Base-by-base conservation (phyloP, 2,797 vertebrate species). In the Sebastes paucispinis region DNA sequence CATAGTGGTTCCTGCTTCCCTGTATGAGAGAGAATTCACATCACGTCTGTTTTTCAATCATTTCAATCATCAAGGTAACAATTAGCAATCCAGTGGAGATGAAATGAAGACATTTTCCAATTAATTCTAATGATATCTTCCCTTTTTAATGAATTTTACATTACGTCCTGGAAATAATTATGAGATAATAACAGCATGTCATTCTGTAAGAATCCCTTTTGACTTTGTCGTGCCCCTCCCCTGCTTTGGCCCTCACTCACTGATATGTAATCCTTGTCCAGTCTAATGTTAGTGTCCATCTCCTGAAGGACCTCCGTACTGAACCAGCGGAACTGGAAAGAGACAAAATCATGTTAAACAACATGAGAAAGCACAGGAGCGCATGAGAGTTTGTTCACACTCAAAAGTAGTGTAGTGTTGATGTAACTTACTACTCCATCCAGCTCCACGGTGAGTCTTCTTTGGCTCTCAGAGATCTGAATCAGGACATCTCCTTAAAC, bases 381-480 rank as follows among this genome's bases (percentile, higher is more conserved):
- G 52, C 11, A 22, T 2, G 11, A 7, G 2, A 31, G 4, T 24
- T 1, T 1, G 10, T 16, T 32, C 0, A 4, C 3, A 36, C 4
- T 50, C n/a, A 34, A 57, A 60, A 0, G 14, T 4, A 11, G 24
- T n/a, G 29, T 74, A 32, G 24, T 22, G 22, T 13, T n/a, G 20
- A 9, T 67, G 29, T 59, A 11, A 97, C 97, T 92, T 92, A 99
- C 98, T 77, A 98, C 95, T 18, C 96, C 91, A 82, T 97, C 96
- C 81, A 99, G 84, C 91, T 98, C 97, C 16, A 88, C 81, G 86
- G 92, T 97, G 82, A 99, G 88, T 82, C 92, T 95, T 67, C 94
- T 95, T 73, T 99, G 98, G 2, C 83, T 97, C 76, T 97, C 95
- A 0, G 97, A 96, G 89, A 99, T 97, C 95, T 98, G 96, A 81